Evolutionary conservation across 2,888 invertebrate genomes (phyloP).

Genomic region (Acleris holmiana): DNA sequence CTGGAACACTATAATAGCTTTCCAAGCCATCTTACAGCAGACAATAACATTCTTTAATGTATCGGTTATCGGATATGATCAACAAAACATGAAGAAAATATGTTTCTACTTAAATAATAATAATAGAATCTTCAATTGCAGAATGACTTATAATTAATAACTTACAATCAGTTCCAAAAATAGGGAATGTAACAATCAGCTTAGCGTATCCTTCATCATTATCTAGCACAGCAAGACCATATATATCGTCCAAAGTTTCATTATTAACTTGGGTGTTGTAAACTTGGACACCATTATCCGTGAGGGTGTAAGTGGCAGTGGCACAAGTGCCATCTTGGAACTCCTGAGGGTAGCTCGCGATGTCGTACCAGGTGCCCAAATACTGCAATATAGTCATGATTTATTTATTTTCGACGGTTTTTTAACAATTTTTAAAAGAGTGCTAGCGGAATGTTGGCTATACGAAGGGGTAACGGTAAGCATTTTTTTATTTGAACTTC

Average conservation of each 20-base stretch:
- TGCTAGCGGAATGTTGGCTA: too few relatives aligned
- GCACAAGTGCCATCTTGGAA: conserved; percentile 84
- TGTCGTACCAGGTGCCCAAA: conserved; percentile 85
- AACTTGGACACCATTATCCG: conserved; percentile 43
- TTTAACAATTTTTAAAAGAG: too few relatives aligned
- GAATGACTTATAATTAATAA: neutral
- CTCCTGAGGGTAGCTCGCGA: conserved; percentile 65
- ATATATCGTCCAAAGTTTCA: conserved; percentile 70
- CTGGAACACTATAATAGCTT: too few relatives aligned
- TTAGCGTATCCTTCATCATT: conserved; percentile 68
- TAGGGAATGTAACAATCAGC: conserved; percentile 76
- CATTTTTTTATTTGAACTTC: too few relatives aligned
- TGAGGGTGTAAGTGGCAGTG: conserved; percentile 71
- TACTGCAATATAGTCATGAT: conserved; percentile 60
- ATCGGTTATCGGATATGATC: too few relatives aligned
- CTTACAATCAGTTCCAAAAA: conserved; percentile 52
- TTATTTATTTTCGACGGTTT: too few relatives aligned
- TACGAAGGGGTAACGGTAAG: too few relatives aligned
- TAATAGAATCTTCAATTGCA: too few relatives aligned
- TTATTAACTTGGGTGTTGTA: conserved; percentile 47
- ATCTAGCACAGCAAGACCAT: conserved; percentile 65
- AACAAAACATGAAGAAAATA: too few relatives aligned
- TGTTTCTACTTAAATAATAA: too few relatives aligned
- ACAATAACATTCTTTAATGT: too few relatives aligned
- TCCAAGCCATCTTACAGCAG: too few relatives aligned